Evolutionary conservation across 1,140 invertebrate genomes (phyloP), one percentile per base, ranked within the genome.

Genomic region (Anastrepha ludens): DNA sequence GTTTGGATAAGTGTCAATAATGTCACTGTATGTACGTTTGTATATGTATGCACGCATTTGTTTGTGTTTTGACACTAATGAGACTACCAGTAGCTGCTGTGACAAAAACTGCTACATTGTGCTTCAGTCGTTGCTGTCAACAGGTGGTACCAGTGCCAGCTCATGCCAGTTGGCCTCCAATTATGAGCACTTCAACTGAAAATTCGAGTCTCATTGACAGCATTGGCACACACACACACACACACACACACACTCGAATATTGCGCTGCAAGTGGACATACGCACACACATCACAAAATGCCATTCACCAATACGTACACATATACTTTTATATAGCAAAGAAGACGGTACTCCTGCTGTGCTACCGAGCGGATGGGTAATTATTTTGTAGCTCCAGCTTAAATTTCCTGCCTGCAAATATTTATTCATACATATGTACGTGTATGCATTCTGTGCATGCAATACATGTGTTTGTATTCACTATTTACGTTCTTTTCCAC

Each of bases 11-110:
- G 74, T 81, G 74, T 81, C 74, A 81, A 81, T 81, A 81, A 81
- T 81, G 47, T 81, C 74, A 81, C 47, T 55, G 74, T 55, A 67
- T 67, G 20, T 39, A 39, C 29, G 20, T 39, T 41, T 67, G 29
- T 39, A 17, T 67, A 39, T 81, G 44, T 81, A n/a, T n/a, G 74
- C 8, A 11, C 15, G 74, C 50, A 81, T 55, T 81, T 81, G 74
- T 81, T 81, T 81, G 74, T 81, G 47, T 55, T 81, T 81, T 81
- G 74, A 81, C 74, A 81, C 74, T 81, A 81, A 81, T 81, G 74
- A 81, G 67, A 47, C 74, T 81, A 81, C 74, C 74, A 81, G 74
- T 81, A 47, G 74, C 74, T 50, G 74, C 47, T 55, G 13, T n/a
- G 55, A 81, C 74, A 58, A 55, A 81, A 81, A 20, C 74, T 11